A percentile compares a stretch with the other conserved stretches of the same genome.
Evolutionary conservation across 2,113 vertebrate genomes (phyloP).

Genomic region (Martes martes): DNA sequence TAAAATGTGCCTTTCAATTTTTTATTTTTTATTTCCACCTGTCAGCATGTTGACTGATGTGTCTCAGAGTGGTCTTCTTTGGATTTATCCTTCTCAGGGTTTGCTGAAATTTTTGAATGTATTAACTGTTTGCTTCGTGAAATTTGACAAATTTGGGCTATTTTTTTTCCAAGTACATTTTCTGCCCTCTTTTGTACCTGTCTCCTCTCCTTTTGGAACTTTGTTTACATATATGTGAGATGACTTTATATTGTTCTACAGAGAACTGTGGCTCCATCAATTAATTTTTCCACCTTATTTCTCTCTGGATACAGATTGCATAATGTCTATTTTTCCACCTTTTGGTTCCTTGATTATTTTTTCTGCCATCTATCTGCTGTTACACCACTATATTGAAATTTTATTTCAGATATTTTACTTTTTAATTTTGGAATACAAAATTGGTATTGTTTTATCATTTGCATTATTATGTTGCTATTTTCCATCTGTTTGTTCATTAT

Average conservation of each 20-base stretch:
- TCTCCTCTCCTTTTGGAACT: neutral
- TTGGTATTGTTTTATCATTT: neutral
- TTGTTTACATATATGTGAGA: neutral
- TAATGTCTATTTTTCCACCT: neutral
- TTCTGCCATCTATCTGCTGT: neutral
- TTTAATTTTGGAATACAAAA: conserved; percentile 45
- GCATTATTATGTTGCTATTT: neutral
- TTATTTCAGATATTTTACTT: conserved; percentile 41
- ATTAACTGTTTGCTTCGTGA: neutral
- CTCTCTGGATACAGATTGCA: neutral
- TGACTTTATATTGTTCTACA: neutral
- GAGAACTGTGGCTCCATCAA: neutral
- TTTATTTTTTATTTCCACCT: neutral
- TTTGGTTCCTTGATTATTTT: neutral
- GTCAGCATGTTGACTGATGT: neutral
- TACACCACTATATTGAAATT: neutral
- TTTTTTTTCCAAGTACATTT: neutral
- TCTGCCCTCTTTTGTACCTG: neutral
- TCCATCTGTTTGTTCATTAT: conserved; percentile 28
- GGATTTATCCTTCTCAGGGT: neutral
- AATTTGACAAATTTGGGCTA: neutral
- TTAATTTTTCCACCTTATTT: neutral
- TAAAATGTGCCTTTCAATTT: neutral
- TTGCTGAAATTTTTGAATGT: neutral
- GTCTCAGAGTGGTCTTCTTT: neutral